Percentiles rank a stretch among this genome's conserved stretches.
Evolutionary conservation across 2,888 invertebrate species (phyloP).

Genomic region (Dinocampus coccinellae): DNA sequence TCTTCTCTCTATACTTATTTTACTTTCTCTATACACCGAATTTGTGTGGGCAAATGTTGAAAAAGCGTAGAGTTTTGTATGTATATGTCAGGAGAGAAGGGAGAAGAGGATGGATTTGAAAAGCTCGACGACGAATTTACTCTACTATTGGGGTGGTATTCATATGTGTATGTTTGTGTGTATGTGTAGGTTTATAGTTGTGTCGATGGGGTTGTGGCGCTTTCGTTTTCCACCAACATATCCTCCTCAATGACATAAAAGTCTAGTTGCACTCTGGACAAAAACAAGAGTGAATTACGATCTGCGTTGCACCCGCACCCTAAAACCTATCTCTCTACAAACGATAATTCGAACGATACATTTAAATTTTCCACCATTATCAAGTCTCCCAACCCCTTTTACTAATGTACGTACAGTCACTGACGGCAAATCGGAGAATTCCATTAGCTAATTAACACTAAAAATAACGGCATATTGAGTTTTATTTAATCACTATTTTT

Average conservation of each 20-base stretch:
- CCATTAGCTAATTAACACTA: slow-evolving; percentile 66
- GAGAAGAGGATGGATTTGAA: slow-evolving; percentile 19
- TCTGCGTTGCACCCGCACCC: slow-evolving; percentile 32
- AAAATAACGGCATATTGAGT: slow-evolving; percentile 1
- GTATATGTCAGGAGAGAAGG: background rate
- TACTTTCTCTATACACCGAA: background rate
- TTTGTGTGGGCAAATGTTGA: background rate
- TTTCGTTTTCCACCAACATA: background rate
- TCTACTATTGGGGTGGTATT: too few relatives aligned
- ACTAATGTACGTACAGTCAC: slow-evolving; percentile 29
- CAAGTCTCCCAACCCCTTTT: slow-evolving; percentile 42
- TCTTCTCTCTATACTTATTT: slow-evolving; percentile 6
- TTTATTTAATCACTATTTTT: background rate
- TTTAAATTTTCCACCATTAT: slow-evolving; percentile 65
- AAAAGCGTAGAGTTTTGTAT: too few relatives aligned
- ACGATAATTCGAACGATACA: slow-evolving; percentile 65
- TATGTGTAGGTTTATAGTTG: background rate
- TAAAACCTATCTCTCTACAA: slow-evolving; percentile 37
- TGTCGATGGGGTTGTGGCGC: slow-evolving; percentile 15
- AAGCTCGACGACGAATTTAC: slow-evolving; percentile 20
- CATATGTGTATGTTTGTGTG: background rate
- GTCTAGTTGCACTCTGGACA: slow-evolving; percentile 53
- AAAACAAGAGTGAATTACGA: slow-evolving; percentile 68
- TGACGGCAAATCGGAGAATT: slow-evolving; percentile 53
- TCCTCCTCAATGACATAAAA: slow-evolving; percentile 50